Evolutionary conservation across 2,113 vertebrate species (phyloP), one percentile per base, ranked within the genome.

Genomic region (Anguilla rostrata): DNA sequence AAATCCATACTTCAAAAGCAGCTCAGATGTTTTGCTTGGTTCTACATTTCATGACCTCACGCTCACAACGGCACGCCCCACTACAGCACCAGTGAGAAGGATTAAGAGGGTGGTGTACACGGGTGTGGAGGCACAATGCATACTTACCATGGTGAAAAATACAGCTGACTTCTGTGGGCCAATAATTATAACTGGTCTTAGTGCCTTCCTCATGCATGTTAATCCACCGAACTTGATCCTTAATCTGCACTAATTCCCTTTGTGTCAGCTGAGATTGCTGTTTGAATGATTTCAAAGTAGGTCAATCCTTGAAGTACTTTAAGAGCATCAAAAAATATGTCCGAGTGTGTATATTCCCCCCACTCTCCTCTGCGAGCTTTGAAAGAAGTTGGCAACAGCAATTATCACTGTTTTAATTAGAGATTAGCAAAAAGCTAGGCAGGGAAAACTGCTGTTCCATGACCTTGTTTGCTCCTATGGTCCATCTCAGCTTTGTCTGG

Each of bases 201-300:
- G 80, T 22, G 22, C 80, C 80, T 43, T 81, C 80, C 40, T 46
- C 80, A 81, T 46, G 80, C 80, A 12, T 81, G 80, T 46, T 41
- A 81, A 41, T 46, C 9, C 41, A 22, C 26, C 5, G 26, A 81
- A 81, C 80, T 46, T 81, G 80, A 26, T 41, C 80, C 80, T 26
- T 43, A 81, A 81, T 81, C 39, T 81, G 80, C 39, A 22, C 39
- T 81, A 81, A 81, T 43, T 81, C 40, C 41, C 80, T 81, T 81
- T 81, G 80, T 81, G 80, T 81, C 80, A 81, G 80, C 39, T 41
- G 39, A 46, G 80, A 81, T 26, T 81, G 14, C 39, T 75, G 71
- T 46, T 75, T 75, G n/a, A 75, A 75, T 75, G 71, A 75, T 75
- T 75, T 81, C 18, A 81, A 41, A 81, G 39, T 41, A 41, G 80